These are phyloP conservation scores for Phyllotis vaccarum DNA, from an alignment of 2,797 vertebrate species.

Conservation along the genomic window DNA sequence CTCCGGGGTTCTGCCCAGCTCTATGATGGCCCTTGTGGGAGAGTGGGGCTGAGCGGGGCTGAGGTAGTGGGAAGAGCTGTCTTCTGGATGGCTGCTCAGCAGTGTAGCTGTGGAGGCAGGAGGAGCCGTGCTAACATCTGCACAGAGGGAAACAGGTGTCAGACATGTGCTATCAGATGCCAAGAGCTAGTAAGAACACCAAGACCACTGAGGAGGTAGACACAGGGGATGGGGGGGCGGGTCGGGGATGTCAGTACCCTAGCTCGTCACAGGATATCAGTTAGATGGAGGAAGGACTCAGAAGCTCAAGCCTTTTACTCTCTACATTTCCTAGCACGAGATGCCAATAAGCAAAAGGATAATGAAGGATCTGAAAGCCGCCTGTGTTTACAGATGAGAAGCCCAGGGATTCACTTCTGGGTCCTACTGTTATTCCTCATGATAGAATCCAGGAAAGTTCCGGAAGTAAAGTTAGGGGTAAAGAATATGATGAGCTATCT, in stretches of 20 bases:
- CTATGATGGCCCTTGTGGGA: slow-evolving; percentile 69
- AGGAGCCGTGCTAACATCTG: slow-evolving; percentile 75
- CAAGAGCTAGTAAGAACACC: neutral
- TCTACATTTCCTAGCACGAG: neutral
- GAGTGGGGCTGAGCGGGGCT: slow-evolving; percentile 84
- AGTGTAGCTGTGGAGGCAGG: slow-evolving; percentile 72
- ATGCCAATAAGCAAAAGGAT: neutral
- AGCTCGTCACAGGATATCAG: neutral
- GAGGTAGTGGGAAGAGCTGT: slow-evolving; percentile 76
- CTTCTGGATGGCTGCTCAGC: slow-evolving; percentile 43
- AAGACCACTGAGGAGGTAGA: neutral
- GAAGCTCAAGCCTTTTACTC: neutral
- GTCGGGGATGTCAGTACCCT: neutral
- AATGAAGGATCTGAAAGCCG: neutral
- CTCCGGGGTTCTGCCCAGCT: slow-evolving; percentile 78
- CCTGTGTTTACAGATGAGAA: neutral
- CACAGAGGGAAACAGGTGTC: neutral
- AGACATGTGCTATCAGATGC: neutral
- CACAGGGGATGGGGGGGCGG: rapidly evolving
- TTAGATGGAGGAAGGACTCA: neutral
- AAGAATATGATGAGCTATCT: neutral
- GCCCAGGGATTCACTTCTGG: neutral
- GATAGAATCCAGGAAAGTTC: neutral
- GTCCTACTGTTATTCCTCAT: neutral
- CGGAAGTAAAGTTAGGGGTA: neutral